These are phyloP conservation scores for Hermaeophaga mercurialis DNA, from an alignment of 2,888 invertebrate genomes.

Conservation along the genomic window DNA sequence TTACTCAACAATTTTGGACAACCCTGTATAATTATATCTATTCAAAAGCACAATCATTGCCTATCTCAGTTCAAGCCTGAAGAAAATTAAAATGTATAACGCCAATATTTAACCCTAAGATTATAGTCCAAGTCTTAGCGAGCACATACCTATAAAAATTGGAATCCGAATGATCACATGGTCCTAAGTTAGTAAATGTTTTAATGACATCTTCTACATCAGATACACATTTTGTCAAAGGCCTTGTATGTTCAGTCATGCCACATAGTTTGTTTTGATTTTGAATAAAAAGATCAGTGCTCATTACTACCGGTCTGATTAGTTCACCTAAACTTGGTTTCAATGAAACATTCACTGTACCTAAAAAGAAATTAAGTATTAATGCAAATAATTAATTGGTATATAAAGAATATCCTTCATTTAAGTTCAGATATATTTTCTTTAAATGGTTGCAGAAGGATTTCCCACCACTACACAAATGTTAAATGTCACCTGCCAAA, in stretches of 20 bases:
- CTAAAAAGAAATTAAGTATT: conserved; percentile 50
- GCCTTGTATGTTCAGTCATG: conserved; percentile 82
- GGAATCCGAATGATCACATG: conserved; percentile 58
- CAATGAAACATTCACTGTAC: conserved; percentile 67
- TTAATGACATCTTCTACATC: conserved; percentile 64
- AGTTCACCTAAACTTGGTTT: conserved; percentile 89
- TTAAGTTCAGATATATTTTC: too few relatives aligned
- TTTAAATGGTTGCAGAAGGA: too few relatives aligned
- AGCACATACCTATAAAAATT: conserved; percentile 51
- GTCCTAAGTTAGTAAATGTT: conserved; percentile 78
- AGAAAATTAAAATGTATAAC: too few relatives aligned
- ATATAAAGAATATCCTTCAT: too few relatives aligned
- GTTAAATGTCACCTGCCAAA: too few relatives aligned
- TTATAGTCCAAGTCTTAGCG: too few relatives aligned
- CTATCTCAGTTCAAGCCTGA: too few relatives aligned
- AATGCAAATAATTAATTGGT: not conserved
- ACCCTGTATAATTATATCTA: too few relatives aligned
- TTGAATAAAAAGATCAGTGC: conserved; percentile 69
- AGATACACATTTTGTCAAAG: conserved; percentile 45
- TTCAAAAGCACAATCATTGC: too few relatives aligned
- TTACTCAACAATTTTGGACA: too few relatives aligned
- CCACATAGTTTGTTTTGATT: conserved; percentile 83
- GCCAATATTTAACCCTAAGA: too few relatives aligned
- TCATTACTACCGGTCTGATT: conserved; percentile 78
- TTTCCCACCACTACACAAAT: too few relatives aligned